A percentile compares a stretch with the other conserved stretches of the same genome.
These are phyloP conservation scores for Trachemys scripta DNA, from an alignment of 2,113 vertebrate species.

Conservation along the genomic window DNA sequence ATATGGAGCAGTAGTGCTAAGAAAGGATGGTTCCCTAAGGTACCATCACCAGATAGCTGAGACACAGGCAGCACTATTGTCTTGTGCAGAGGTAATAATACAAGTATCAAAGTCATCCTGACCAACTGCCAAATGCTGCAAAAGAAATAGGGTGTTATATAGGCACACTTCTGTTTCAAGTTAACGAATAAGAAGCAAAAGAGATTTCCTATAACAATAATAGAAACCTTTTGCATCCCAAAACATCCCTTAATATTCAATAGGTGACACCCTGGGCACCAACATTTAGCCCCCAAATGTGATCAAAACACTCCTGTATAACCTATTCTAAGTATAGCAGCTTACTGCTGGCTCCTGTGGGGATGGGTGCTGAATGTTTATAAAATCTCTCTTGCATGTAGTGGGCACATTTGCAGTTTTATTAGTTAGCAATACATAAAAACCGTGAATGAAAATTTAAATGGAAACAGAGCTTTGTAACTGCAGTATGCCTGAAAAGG, in stretches of 20 bases:
- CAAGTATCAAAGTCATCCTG: background rate
- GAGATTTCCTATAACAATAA: background rate
- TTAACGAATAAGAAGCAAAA: background rate
- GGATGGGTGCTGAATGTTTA: background rate
- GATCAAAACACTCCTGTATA: background rate
- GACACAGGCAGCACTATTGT: background rate
- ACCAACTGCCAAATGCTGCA: background rate
- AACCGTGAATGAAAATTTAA: background rate
- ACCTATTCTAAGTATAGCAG: background rate
- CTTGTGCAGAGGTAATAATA: background rate
- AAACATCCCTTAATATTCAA: background rate
- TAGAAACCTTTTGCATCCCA: background rate
- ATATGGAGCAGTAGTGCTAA: background rate
- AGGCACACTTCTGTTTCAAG: fast-evolving
- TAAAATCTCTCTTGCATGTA: background rate
- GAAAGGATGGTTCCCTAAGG: background rate
- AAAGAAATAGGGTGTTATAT: background rate
- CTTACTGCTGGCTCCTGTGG: background rate
- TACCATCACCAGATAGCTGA: background rate
- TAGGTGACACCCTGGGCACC: background rate
- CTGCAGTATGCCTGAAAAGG: background rate
- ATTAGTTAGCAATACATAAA: background rate
- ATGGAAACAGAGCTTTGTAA: background rate
- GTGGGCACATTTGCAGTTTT: background rate
- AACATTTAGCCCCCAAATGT: background rate